These are phyloP conservation scores for Metalampra italica DNA, from an alignment of 2,888 invertebrate species.

Conservation along the genomic window DNA sequence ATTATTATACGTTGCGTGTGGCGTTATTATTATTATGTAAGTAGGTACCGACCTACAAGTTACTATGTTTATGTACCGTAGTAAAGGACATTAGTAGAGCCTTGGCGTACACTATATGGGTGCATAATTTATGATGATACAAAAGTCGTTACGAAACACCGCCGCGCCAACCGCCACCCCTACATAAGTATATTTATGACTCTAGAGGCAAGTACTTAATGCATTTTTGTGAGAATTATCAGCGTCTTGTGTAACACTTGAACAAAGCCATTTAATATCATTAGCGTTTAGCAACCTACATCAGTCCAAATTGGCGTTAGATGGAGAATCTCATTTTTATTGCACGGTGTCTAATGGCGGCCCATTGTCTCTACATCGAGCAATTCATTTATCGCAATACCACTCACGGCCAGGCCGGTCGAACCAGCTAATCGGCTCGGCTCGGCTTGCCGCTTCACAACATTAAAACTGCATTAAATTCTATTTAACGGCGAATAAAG, in stretches of 20 bases:
- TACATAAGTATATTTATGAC: background rate
- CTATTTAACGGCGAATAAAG: conserved; percentile 57
- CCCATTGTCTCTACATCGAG: conserved; percentile 49
- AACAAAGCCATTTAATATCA: conserved; percentile 23
- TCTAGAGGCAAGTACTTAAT: background rate
- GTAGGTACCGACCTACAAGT: too few species aligned
- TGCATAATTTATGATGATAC: conserved; percentile 5
- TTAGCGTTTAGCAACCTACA: conserved; percentile 29
- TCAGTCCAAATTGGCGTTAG: conserved; percentile 43
- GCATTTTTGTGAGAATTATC: background rate
- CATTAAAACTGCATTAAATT: conserved; percentile 72
- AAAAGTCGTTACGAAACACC: background rate
- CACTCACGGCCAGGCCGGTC: conserved; percentile 43
- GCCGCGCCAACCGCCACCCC: background rate
- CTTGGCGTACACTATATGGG: background rate
- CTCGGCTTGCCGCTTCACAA: conserved; percentile 46
- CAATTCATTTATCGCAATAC: conserved; percentile 50
- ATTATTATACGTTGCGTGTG: too few species aligned
- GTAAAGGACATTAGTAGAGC: background rate
- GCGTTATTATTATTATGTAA: too few species aligned
- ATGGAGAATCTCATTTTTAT: conserved; percentile 38
- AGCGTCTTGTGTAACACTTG: conserved; percentile 27
- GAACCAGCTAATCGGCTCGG: conserved; percentile 50
- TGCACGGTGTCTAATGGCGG: conserved; percentile 27
- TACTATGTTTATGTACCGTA: too few species aligned